Base-by-base conservation (phyloP, 2,888 invertebrate species). In the Thera britannica region DNA sequence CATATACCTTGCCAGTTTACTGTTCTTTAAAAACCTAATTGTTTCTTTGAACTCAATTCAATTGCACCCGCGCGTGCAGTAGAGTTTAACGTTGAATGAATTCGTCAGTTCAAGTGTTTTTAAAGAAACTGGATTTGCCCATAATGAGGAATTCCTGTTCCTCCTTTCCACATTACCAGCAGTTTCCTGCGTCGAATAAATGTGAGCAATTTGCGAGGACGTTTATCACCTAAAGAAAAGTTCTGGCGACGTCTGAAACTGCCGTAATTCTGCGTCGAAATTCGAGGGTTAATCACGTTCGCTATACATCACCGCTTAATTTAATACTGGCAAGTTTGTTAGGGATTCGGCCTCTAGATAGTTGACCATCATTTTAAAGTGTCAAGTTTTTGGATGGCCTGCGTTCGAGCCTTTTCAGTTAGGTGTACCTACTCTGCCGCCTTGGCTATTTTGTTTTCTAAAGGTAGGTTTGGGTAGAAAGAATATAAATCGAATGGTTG, bases 151-250 rank as follows among this genome's bases (percentile, higher is more conserved):
- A 86, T 87, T 83, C 81, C 81, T 79, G 78, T 66, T 66, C 58
- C 62, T 60, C 74, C 81, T 75, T 79, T 83, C 76, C 83, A 86
- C 87, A 90, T 90, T 90, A 90, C 85, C 81, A 77, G 83, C 82
- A 85, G 86, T 84, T 90, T 84, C 82, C 88, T 84, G 81, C 84
- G 82, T 82, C 83, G 83, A 86, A 90, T 89, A 90, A 92, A 90
- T 91, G 91, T 85, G 84, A 84, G 90, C 87, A 90, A 92, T 92
- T 91, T 92, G 90, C 83, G 89, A 88, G 86, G 87, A 79, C 90
- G 90, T 91, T 90, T 90, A 91, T 92, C 91, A 91, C 90, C 86
- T 87, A 90, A 90, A 91, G 90, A 92, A 92, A 92, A 90, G 90
- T 91, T 90, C 88, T 83, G 86, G 86, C 84, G 89, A 88, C 89